Conservation (phyloP, 2,888 invertebrate genomes). For the Eupithecia inturbata region DNA sequence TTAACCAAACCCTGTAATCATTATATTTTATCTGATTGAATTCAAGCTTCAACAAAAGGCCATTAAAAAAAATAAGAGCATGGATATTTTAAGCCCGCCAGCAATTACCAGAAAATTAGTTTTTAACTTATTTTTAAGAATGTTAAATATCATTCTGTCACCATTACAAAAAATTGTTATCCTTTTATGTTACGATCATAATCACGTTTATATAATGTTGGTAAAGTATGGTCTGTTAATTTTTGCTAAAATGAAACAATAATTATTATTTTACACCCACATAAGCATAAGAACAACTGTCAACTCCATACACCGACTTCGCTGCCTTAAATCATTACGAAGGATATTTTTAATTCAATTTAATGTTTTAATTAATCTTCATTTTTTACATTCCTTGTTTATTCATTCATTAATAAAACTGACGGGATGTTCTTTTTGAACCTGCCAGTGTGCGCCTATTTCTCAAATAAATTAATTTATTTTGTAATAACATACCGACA, state of each 20-base stretch:
- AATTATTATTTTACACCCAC: background rate
- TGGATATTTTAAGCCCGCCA: background rate
- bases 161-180: background rate
- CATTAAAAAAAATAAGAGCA: background rate
- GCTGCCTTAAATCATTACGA: constrained; percentile 21
- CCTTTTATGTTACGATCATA: background rate
- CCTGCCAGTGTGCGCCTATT: background rate
- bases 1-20: constrained; percentile 1
- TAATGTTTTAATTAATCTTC: constrained; percentile 29
- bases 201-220: too few species aligned
- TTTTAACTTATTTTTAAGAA: background rate
- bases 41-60: background rate
- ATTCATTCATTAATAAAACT: constrained; percentile 11
- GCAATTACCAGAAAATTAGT: background rate
- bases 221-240: too few species aligned
- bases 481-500: background rate
- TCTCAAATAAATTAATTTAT: background rate
- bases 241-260: background rate
- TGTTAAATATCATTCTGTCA: background rate
- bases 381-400: constrained; percentile 25
- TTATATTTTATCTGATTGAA: background rate
- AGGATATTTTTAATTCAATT: constrained; percentile 32
- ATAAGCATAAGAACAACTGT: constrained; percentile 3
- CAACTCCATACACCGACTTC: constrained; percentile 27
- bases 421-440: constrained; percentile 10